These are phyloP conservation scores for Plecotus auritus DNA, from an alignment of 2,113 vertebrate species.

Conservation along the genomic window DNA sequence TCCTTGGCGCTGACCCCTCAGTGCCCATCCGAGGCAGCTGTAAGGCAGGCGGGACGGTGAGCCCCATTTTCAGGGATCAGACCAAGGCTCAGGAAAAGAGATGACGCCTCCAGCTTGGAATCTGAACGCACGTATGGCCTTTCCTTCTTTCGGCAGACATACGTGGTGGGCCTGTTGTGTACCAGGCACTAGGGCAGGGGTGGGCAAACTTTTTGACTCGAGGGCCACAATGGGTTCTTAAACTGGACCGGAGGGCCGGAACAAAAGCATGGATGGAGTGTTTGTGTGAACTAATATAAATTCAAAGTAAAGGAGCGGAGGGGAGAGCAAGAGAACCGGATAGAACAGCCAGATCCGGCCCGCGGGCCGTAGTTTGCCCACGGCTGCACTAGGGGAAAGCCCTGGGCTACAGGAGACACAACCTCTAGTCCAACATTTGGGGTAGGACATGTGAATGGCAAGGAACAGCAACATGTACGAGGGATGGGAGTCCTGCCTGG, in stretches of 20 bases:
- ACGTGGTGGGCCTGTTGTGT: rapidly evolving
- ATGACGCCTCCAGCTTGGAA: neutral
- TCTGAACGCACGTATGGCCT: rapidly evolving
- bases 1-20: neutral
- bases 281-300: no score
- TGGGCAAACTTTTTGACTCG: no score
- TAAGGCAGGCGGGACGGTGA: neutral
- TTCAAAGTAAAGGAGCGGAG: no score
- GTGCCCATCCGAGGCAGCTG: neutral
- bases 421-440: neutral
- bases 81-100: neutral
- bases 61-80: neutral
- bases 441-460: neutral
- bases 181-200: rapidly evolving
- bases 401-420: neutral
- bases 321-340: no score
- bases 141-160: rapidly evolving
- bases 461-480: neutral
- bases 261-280: no score
- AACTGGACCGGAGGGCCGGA: no score
- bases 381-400: no score
- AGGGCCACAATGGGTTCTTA: no score
- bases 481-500: neutral
- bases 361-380: no score
- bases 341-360: no score